phyloP scores from a whole-genome alignment of 2,113 vertebrate species.

The Merops nubicus region DNA sequence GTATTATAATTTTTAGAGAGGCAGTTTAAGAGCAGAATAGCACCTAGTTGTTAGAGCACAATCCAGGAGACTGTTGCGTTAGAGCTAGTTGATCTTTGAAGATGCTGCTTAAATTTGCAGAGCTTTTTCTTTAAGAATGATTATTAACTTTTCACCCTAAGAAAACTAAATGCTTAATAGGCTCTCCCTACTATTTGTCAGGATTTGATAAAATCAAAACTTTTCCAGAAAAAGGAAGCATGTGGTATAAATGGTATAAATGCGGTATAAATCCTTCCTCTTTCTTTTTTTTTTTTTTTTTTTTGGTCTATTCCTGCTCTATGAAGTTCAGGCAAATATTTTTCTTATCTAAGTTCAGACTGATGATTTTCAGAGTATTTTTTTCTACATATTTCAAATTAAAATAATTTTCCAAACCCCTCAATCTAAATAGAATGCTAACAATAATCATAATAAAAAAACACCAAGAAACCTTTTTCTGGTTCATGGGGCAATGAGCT shows the following conservation, averaged over 20 bases:
- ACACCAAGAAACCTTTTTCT: not conserved
- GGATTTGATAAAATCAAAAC: not conserved
- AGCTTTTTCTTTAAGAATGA: not conserved
- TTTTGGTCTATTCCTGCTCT: fast-evolving
- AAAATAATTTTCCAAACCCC: not conserved
- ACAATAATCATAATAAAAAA: not conserved
- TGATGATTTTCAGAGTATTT: not conserved
- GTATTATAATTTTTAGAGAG: not conserved
- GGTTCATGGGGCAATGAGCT: not conserved
- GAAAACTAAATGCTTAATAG: not conserved
- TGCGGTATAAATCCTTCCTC: not conserved
- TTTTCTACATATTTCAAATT: not conserved
- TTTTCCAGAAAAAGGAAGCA: not conserved
- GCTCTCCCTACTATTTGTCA: not conserved
- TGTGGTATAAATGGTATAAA: too few species aligned
- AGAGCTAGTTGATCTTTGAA: not conserved
- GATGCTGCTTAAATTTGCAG: not conserved
- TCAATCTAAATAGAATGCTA: not conserved
- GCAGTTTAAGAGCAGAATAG: not conserved
- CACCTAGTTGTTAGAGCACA: not conserved
- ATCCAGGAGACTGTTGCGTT: not conserved
- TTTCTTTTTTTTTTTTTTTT: not conserved
- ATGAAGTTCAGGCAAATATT: not conserved
- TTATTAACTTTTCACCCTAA: not conserved
- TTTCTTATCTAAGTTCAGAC: not conserved